Conservation (phyloP, 2,888 invertebrate species). For the Loripinus fragilis region DNA sequence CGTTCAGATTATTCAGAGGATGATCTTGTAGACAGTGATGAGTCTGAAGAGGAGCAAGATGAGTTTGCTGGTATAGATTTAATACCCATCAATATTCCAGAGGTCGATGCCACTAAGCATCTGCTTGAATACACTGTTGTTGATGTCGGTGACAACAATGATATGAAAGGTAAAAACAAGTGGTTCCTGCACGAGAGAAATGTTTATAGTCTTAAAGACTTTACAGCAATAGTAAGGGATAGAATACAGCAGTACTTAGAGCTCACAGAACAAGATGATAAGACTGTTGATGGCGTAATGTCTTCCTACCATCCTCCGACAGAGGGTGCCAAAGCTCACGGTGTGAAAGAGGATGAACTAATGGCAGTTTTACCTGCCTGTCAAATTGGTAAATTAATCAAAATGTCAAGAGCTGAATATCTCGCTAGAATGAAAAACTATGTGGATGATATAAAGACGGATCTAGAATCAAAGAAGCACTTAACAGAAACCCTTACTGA, state of each 20-base stretch:
- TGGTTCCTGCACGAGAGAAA: slow-evolving; percentile 60
- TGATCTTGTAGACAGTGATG: no score
- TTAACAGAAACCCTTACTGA: slow-evolving; percentile 45
- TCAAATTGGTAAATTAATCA: slow-evolving; percentile 37
- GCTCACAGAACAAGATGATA: neutral
- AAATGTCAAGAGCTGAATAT: slow-evolving; percentile 29
- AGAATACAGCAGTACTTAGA: neutral
- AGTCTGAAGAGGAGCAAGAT: no score
- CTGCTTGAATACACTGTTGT: slow-evolving; percentile 27
- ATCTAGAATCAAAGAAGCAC: neutral
- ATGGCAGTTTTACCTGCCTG: slow-evolving; percentile 28
- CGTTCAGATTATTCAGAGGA: no score
- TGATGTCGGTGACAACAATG: slow-evolving; percentile 56
- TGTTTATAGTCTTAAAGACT: slow-evolving; percentile 44
- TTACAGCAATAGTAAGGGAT: neutral
- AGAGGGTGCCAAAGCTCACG: neutral
- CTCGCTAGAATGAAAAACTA: slow-evolving; percentile 32
- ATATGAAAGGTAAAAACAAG: slow-evolving; percentile 25
- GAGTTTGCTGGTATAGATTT: no score
- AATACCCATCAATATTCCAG: neutral
- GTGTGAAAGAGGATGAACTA: slow-evolving; percentile 34
- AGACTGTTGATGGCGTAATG: neutral
- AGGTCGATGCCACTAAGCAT: neutral
- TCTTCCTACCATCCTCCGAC: slow-evolving; percentile 16
- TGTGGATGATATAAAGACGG: slow-evolving; percentile 31